phyloP scores from a whole-genome alignment of 2,797 vertebrate genomes.

The Bradypodion ventrale region DNA sequence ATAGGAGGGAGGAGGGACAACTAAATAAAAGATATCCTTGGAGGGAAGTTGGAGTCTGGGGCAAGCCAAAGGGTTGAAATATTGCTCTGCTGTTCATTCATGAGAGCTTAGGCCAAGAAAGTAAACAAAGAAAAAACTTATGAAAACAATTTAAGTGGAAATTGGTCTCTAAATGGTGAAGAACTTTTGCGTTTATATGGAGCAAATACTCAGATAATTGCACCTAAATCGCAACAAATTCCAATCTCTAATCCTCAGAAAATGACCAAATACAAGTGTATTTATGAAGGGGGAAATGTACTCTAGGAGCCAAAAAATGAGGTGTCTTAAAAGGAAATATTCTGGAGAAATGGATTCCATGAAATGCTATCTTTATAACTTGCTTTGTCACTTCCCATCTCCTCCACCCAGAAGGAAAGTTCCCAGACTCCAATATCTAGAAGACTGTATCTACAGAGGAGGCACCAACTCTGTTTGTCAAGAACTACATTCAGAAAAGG shows the following conservation, averaged over 20 bases:
- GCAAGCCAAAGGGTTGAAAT: not conserved
- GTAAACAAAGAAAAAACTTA: not conserved
- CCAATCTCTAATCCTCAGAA: constrained; percentile 4
- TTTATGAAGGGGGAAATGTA: not conserved
- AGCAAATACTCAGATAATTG: not conserved
- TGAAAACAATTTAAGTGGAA: not conserved
- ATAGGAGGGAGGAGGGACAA: constrained; percentile 7
- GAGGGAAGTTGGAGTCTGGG: not conserved
- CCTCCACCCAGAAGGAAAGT: not conserved
- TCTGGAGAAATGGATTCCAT: constrained; percentile 23
- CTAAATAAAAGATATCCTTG: constrained; percentile 7
- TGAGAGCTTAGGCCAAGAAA: not conserved
- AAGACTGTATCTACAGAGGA: not conserved
- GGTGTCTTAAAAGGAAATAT: constrained; percentile 21
- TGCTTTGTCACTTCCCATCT: not conserved
- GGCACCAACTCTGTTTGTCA: not conserved
- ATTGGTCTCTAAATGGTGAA: not conserved
- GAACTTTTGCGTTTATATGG: constrained; percentile 3
- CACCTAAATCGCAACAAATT: not conserved
- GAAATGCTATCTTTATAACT: not conserved
- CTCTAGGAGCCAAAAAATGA: constrained; percentile 1
- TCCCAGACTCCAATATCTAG: constrained; percentile 16
- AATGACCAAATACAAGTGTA: constrained; percentile 11
- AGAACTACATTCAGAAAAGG: not conserved
- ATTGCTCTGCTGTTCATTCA: constrained; percentile 18